Base-by-base conservation (phyloP, 2,888 invertebrate species). In the Nomada hirtipes region DNA sequence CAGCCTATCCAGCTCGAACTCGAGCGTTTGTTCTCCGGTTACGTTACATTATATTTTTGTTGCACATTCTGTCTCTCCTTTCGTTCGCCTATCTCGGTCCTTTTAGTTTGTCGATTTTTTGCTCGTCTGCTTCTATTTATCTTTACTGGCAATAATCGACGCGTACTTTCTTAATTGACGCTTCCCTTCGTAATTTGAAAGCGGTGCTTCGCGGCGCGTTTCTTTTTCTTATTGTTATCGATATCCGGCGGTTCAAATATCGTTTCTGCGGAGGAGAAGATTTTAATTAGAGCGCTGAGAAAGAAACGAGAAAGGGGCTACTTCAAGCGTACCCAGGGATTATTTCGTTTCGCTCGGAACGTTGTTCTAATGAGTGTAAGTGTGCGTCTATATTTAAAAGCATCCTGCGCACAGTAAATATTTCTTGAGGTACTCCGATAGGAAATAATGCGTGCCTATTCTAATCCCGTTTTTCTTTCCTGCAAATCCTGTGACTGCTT, bases 351-450 rank as follows among this genome's bases (percentile, higher is more conserved):
- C 26, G 57, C 18, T 57, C 42, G 77, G 61, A 55, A 61, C 60
- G 20, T 67, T 79, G 47, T n/a, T 15, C 55, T 36, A 68, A 47
- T 15, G 15, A 50, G 67, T 42, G 55, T 68, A 77, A 77, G 65
- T 67, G 67, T 63, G 44, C 23, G 52, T 26, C 53, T 42, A 74
- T 13, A 47, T 53, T 61, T 60, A 29, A 61, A 53, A 65, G 15
- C 18, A 23, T 50, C 36, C 29, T 44, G 63, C 7, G 15, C 11
- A 10, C 26, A 20, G 4, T 60, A 52, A 61, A 55, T 11, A 13
- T 44, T 15, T 57, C 10, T 20, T n/a, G 44, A 36, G 52, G 60
- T 72, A 57, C 44, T 61, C n/a, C 20, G 18, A 44, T 68, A 77
- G 77, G 18, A 64, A 11, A 44, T 36, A 10, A 18, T 20, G 47